A percentile compares a stretch with the other conserved stretches of the same genome.
Conservation (phyloP, 2,113 vertebrate genomes). For the Dissostichus mawsoni region DNA sequence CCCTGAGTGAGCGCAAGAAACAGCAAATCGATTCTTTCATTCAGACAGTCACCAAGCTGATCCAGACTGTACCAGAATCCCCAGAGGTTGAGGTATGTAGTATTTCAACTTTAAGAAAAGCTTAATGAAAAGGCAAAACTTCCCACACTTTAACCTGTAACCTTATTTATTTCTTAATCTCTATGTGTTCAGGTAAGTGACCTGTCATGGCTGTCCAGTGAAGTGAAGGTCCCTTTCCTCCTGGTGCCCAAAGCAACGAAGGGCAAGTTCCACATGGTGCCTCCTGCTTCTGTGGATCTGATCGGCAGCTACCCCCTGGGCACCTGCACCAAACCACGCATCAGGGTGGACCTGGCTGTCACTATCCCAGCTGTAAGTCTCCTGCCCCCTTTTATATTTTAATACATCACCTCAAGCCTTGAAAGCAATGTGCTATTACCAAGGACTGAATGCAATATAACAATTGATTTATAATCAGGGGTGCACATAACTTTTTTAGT, state of each 20-base stretch:
- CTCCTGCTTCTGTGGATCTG: constrained; percentile 87
- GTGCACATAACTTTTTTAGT: too few species aligned
- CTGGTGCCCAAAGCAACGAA: constrained; percentile 89
- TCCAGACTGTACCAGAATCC: constrained; percentile 84
- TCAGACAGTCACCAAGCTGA: constrained; percentile 82
- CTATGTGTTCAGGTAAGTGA: constrained; percentile 85
- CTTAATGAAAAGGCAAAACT: background rate
- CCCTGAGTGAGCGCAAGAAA: constrained; percentile 89
- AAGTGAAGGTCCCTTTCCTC: constrained; percentile 89
- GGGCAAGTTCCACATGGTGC: constrained; percentile 90
- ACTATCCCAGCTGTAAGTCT: constrained; percentile 91
- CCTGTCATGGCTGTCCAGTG: constrained; percentile 88
- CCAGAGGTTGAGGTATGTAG: constrained; percentile 84
- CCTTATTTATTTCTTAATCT: background rate
- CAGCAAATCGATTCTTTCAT: constrained; percentile 88
- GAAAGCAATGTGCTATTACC: background rate
- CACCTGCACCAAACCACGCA: constrained; percentile 89
- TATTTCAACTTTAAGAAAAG: background rate
- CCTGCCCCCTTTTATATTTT: background rate
- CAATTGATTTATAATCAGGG: background rate
- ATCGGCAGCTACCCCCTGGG: constrained; percentile 96
- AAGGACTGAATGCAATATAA: background rate
- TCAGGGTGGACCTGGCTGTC: constrained; percentile 90
- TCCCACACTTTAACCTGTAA: background rate
- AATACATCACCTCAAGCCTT: background rate